Evolutionary conservation across 2,888 invertebrate species (phyloP), one percentile per base, ranked within the genome.

Genomic region (Amblyjoppa fuscipennis): DNA sequence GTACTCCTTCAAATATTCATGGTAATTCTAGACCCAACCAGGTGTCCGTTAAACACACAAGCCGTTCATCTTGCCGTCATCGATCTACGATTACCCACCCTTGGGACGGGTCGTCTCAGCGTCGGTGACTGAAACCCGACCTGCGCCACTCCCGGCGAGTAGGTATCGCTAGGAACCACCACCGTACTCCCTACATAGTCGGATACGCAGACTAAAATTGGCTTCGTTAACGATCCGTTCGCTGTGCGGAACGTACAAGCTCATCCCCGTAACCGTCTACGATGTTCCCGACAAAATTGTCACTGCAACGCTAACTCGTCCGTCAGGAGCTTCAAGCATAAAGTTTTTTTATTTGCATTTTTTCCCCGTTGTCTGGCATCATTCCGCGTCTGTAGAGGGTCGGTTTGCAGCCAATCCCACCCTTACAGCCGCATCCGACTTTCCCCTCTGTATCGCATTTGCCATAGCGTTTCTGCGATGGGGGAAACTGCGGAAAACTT

Each of bases 1-100:
- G 61, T 71, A 61, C 64, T 70, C 59, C 66, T 76, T 88, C 59
- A 88, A 88, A 88, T 81, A 87, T 88, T 87, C 83, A 88, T 84
- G 84, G 76, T 88, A 87, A 88, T 88, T 87, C 79, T 71, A 84
- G 71, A 74, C 74, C 68, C 77, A 77, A 64, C 82, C 78, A 74
- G 87, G 86, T 83, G 81, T 87, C 77, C 81, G 78, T 74, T 87
- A 87, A 88, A 87, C 82, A 87, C 81, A 85, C 85, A 84, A 79
- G 74, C 53, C 66, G 61, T 82, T 84, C 86, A 83, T 86, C 83
- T 84, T 81, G 81, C 79, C 69, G 71, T 31, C 75, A 87, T 86
- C 86, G 87, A 87, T 87, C 75, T 64, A 38, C 81, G 85, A 81
- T 85, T 85, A 85, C 64, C 74, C 75, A 61, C 66, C 49, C 59